Evolutionary conservation across 30 jellyfish, hydroid and myxozoan genomes (phyloP), one percentile per base, ranked within the genome.

Genomic region (Hydra vulgaris): DNA sequence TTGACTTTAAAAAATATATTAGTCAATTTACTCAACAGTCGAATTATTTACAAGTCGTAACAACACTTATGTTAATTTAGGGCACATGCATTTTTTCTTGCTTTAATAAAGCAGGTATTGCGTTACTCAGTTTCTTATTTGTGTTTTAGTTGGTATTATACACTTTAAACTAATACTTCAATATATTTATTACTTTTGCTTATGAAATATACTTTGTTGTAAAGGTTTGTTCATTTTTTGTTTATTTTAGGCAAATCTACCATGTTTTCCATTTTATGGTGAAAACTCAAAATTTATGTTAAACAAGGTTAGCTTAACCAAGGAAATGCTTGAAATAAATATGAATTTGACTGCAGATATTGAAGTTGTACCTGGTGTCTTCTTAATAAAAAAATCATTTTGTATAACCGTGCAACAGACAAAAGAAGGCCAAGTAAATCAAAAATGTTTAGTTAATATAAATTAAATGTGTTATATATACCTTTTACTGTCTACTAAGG

Each of bases 251-350:
- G 79, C 61, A 23, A 78, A 78, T 52, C 66, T 61, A 53, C 22
- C 21, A 0, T 78, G 85, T 78, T 17, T 17, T 16, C 85, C 85
- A 15, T 78, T 78, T 53, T 22, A 78, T 23, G 77, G 74, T 15
- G 0, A 80, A 7, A 22, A 1, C 5, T 25, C 77, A 19, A 78
- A 78, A 26, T 78, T 78, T 69, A 78, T 55, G 17, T 0, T 78
- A 0, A 74, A 78, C 23, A 66, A 61, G n/a, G 25, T 78, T 23
- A 40, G 8, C 19, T 61, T 78, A 20, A 27, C 85, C 7, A 79
- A 78, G 17, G 85, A 54, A 0, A 18, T 21, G 54, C 20, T 78
- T 18, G 61, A n/a, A n/a, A 78, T 78, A 22, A 78, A 24, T 55
- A 0, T 78, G 81, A 78, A 78, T 61, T 22, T 69, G n/a, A 78